Conservation (phyloP, 2,797 vertebrate genomes). For the Otus scops region DNA sequence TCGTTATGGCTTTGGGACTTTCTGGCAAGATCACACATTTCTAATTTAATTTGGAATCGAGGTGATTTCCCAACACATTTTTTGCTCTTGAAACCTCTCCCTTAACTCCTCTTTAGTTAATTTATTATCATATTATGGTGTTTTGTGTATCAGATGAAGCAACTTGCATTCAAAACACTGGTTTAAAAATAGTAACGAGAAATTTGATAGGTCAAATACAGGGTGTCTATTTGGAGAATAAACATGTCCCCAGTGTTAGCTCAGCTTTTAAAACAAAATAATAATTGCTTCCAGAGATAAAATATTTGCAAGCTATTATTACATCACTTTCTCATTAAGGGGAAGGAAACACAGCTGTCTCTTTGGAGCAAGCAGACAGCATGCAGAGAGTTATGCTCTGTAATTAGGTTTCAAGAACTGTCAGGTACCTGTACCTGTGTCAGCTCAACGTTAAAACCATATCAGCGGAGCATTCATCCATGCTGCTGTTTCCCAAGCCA, state of each 20-base stretch:
- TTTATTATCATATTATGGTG: neutral
- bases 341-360: neutral
- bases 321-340: neutral
- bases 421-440: neutral
- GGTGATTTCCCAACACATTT: neutral
- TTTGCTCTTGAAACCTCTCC: neutral
- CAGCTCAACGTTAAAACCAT: neutral
- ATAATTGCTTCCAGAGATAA: constrained; percentile 50
- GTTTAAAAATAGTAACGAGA: constrained; percentile 1
- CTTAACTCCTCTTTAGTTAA: neutral
- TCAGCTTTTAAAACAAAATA: constrained; percentile 49
- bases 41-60: neutral
- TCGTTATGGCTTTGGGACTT: neutral
- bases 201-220: neutral
- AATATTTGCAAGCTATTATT: constrained; percentile 50
- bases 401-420: neutral
- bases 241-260: constrained; percentile 15
- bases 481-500: neutral
- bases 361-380: neutral
- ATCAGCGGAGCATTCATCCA: neutral
- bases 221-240: constrained; percentile 14
- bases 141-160: neutral
- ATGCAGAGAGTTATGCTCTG: neutral
- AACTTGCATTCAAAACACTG: neutral
- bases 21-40: neutral